These are phyloP conservation scores for Epinotia ramella DNA, from an alignment of 2,888 invertebrate genomes.

Conservation along the genomic window DNA sequence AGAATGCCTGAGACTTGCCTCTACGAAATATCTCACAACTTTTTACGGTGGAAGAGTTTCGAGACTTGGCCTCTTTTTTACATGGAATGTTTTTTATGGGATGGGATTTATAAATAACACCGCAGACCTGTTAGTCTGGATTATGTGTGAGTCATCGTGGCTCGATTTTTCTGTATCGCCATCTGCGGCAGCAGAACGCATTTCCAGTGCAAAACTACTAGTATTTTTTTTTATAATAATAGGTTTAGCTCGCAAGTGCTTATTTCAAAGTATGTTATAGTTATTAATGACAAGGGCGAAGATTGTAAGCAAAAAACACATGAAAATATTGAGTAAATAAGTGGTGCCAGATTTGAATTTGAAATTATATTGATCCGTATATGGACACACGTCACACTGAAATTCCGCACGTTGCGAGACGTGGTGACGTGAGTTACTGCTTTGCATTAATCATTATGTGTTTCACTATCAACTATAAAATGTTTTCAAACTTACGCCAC, in stretches of 20 bases:
- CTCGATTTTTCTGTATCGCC: conserved; percentile 37
- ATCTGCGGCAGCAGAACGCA: conserved; percentile 6
- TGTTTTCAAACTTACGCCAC: neutral
- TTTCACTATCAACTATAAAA: neutral
- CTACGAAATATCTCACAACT: too few species aligned
- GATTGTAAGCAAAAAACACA: conserved; percentile 16
- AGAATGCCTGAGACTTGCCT: too few species aligned
- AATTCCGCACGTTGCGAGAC: conserved; percentile 14
- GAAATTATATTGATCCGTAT: conserved; percentile 33
- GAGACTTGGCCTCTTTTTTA: too few species aligned
- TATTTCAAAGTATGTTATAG: conserved; percentile 14
- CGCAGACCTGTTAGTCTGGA: conserved; percentile 40
- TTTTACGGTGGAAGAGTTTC: too few species aligned
- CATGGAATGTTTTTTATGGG: too few species aligned
- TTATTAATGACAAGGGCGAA: conserved; percentile 28
- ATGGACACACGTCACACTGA: conserved; percentile 13
- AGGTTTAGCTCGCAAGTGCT: conserved; percentile 20
- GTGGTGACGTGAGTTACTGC: conserved; percentile 23
- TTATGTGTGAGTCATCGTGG: conserved; percentile 45
- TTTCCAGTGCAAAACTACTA: conserved; percentile 1
- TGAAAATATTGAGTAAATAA: conserved; percentile 19
- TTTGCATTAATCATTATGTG: conserved; percentile 7
- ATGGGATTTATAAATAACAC: conserved; percentile 58
- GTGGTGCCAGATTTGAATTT: conserved; percentile 30
- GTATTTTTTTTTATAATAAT: conserved; percentile 24